phyloP scores from a whole-genome alignment of 2,888 invertebrate species.

The Syritta pipiens region DNA sequence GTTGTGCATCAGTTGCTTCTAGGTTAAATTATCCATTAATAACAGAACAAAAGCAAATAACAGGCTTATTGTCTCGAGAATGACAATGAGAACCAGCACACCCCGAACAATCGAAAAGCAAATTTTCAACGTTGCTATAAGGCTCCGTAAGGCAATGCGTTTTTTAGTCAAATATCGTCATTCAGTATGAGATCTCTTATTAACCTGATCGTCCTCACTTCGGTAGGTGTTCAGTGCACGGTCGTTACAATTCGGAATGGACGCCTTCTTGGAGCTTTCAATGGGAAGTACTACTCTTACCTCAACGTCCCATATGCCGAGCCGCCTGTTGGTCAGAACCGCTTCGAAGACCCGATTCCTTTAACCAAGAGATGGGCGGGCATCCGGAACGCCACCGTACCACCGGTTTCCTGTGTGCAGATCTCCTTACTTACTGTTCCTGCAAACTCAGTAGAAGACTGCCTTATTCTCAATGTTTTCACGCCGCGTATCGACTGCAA shows the following conservation, averaged over 20 bases:
- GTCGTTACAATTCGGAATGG: neutral
- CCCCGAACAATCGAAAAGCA: no score
- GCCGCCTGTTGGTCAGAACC: neutral
- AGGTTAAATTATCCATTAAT: no score
- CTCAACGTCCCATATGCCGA: constrained; percentile 2
- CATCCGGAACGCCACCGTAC: neutral
- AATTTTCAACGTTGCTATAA: no score
- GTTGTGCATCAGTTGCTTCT: no score
- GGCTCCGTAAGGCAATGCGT: no score
- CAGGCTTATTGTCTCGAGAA: no score
- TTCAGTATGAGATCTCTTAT: no score
- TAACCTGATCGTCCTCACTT: no score
- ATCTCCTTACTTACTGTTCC: neutral
- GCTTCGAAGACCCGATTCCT: neutral
- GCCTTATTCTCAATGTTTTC: neutral
- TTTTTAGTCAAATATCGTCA: no score
- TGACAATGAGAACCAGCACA: no score
- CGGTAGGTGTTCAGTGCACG: no score
- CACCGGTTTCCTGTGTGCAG: neutral
- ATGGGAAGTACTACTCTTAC: constrained; percentile 11
- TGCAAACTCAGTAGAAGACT: constrained; percentile 3
- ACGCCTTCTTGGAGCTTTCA: neutral
- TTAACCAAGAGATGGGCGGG: neutral
- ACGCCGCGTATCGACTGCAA: neutral
- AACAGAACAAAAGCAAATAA: no score